Evolutionary conservation across 2,888 invertebrate species (phyloP).

Genomic region (Ormyrus pomaceus): DNA sequence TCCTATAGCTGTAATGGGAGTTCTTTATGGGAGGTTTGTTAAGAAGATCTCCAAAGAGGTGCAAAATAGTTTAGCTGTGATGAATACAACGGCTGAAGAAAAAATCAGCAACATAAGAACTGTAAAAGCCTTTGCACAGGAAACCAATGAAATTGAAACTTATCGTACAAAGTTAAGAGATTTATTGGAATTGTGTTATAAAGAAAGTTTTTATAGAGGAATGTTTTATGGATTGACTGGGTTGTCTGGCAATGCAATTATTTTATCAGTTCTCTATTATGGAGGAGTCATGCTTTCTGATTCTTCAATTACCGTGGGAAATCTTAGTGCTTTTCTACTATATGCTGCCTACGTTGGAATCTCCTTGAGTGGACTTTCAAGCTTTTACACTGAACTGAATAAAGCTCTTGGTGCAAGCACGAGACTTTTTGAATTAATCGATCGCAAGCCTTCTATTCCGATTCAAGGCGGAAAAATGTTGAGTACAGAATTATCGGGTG

Average conservation of each 20-base stretch:
- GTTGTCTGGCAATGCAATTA: slow-evolving; percentile 91
- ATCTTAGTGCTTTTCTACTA: slow-evolving; percentile 93
- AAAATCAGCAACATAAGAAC: slow-evolving; percentile 94
- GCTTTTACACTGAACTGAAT: slow-evolving; percentile 95
- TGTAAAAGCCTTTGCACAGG: slow-evolving; percentile 94
- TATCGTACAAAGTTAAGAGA: slow-evolving; percentile 84
- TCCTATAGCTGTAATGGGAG: slow-evolving; percentile 89
- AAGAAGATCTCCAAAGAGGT: slow-evolving; percentile 88
- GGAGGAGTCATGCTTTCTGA: slow-evolving; percentile 93
- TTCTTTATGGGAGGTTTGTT: slow-evolving; percentile 89
- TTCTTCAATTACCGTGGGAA: slow-evolving; percentile 87
- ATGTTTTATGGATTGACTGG: slow-evolving; percentile 95
- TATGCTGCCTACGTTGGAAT: slow-evolving; percentile 96
- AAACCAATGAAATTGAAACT: slow-evolving; percentile 83
- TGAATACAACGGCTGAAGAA: slow-evolving; percentile 85
- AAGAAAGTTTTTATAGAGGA: slow-evolving; percentile 91
- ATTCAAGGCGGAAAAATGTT: slow-evolving; percentile 77
- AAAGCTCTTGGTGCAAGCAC: slow-evolving; percentile 94
- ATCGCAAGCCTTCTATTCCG: slow-evolving; percentile 87
- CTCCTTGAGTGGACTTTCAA: slow-evolving; percentile 92
- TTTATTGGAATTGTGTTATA: slow-evolving; percentile 87
- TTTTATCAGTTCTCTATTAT: slow-evolving; percentile 93
- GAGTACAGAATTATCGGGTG: slow-evolving; percentile 77
- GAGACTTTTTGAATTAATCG: slow-evolving; percentile 92
- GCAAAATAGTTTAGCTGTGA: slow-evolving; percentile 82